phyloP scores from a whole-genome alignment of 2,888 invertebrate genomes.

The Agrypnus murinus region DNA sequence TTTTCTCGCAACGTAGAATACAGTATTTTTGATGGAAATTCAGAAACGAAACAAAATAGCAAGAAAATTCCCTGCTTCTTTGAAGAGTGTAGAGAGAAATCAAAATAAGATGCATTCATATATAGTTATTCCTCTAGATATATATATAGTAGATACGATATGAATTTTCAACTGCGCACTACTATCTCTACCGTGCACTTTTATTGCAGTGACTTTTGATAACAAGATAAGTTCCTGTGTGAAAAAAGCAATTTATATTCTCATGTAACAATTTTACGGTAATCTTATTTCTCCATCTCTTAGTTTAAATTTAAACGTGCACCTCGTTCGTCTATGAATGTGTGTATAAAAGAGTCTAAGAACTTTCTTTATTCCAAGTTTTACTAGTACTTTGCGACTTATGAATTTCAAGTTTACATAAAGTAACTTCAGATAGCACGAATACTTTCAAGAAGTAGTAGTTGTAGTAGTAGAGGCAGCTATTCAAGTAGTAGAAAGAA shows the following conservation, averaged over 20 bases:
- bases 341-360: conserved; percentile 37
- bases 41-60: no score
- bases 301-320: conserved; percentile 33
- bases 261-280: conserved; percentile 45
- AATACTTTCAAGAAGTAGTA: conserved; percentile 16
- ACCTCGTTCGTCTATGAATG: conserved; percentile 33
- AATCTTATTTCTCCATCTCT: conserved; percentile 45
- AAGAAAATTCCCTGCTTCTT: no score
- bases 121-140: no score
- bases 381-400: conserved; percentile 36
- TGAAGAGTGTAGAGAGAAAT: no score
- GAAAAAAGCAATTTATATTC: conserved; percentile 48
- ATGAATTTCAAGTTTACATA: conserved; percentile 41
- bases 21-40: no score
- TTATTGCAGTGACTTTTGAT: conserved; percentile 17
- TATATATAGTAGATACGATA: no score
- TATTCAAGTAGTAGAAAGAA: no score
- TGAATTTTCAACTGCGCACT: conserved; percentile 34
- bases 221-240: conserved; percentile 9
- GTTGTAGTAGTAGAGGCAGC: no score
- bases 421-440: conserved; percentile 20
- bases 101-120: no score
- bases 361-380: conserved; percentile 42
- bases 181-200: no score
- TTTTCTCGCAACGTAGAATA: no score